Conservation (phyloP, 2,797 vertebrate species). For the Calcarius lapponicus region DNA sequence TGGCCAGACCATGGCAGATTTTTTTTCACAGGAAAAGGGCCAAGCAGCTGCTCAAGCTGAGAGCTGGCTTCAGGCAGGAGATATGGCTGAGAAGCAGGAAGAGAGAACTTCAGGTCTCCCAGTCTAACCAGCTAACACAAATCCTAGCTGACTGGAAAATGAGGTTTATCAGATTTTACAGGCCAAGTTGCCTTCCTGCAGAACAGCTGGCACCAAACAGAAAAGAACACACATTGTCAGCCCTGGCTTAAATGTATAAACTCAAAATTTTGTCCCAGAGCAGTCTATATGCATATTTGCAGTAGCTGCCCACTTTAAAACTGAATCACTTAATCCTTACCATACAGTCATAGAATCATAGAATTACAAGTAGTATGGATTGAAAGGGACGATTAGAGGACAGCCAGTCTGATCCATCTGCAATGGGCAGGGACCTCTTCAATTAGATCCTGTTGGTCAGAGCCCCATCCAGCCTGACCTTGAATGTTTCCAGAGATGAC, state of each 20-base stretch:
- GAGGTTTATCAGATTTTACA: neutral
- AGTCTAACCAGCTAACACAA: neutral
- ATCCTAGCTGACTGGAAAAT: neutral
- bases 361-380: neutral
- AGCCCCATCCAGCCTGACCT: fast-evolving
- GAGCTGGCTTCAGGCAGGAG: neutral
- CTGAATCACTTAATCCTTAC: neutral
- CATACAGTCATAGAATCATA: neutral
- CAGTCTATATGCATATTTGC: fast-evolving
- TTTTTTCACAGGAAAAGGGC: neutral
- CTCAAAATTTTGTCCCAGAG: neutral
- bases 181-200: neutral
- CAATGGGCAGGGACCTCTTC: neutral
- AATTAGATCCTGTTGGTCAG: neutral
- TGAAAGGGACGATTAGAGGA: neutral
- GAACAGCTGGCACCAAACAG: neutral
- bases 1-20: neutral
- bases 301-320: neutral
- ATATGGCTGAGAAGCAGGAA: neutral
- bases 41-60: neutral
- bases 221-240: fast-evolving
- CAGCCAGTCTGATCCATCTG: fast-evolving
- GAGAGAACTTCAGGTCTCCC: neutral
- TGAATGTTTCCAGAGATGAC: neutral
- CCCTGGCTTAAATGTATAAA: neutral